Conservation (phyloP, 1,140 invertebrate species). For the Harpegnathos saltator region DNA sequence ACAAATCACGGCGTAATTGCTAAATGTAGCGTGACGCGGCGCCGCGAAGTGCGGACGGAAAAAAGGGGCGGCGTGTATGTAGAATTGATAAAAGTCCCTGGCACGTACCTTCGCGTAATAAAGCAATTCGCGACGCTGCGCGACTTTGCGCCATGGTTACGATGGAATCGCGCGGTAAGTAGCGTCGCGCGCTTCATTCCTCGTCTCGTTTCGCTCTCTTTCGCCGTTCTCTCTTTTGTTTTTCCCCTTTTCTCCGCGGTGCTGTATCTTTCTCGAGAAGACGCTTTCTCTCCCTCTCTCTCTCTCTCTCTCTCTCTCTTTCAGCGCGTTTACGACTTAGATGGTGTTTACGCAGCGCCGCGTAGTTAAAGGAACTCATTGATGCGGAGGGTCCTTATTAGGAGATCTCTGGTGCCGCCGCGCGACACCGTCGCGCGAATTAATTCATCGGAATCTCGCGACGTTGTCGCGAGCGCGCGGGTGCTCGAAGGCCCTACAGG, state of each 20-base stretch:
- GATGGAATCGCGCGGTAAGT: too few relatives aligned
- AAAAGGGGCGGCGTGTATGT: conserved; percentile 61
- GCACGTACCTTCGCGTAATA: conserved; percentile 35
- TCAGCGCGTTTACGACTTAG: too few relatives aligned
- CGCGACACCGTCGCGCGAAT: conserved; percentile 35
- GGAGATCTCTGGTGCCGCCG: background rate
- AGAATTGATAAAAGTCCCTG: conserved; percentile 75
- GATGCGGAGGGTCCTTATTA: conserved; percentile 11
- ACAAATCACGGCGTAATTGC: conserved; percentile 78
- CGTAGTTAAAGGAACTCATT: conserved; percentile 11
- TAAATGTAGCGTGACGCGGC: conserved; percentile 77
- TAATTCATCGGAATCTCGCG: conserved; percentile 66
- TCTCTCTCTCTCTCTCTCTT: too few relatives aligned
- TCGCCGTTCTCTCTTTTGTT: too few relatives aligned
- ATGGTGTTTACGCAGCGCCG: conserved; percentile 38
- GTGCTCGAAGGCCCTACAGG: conserved; percentile 61
- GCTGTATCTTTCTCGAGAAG: too few relatives aligned
- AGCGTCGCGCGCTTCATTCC: too few relatives aligned
- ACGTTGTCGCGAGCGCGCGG: conserved; percentile 61
- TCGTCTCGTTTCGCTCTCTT: too few relatives aligned
- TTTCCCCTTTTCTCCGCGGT: too few relatives aligned
- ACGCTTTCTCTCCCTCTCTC: too few relatives aligned
- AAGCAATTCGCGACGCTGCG: conserved; percentile 48
- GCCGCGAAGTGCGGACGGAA: conserved; percentile 59
- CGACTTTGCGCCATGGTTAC: conserved; percentile 28